Percentiles rank a stretch among this genome's conserved stretches.
These are phyloP conservation scores for Polyploca ridens DNA, from an alignment of 2,888 invertebrate genomes.

Conservation along the genomic window DNA sequence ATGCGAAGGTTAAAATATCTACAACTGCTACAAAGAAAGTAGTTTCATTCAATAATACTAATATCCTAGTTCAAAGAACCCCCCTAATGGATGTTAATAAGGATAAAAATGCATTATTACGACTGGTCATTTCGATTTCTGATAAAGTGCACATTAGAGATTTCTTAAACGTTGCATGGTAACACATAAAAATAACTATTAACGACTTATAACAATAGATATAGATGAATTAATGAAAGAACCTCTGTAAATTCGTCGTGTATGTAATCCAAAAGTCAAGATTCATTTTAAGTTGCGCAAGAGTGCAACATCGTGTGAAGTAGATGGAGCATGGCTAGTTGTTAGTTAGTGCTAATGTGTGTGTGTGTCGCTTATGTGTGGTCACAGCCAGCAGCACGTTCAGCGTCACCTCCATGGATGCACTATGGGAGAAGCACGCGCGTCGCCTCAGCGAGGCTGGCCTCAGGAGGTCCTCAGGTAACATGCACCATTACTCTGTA, in stretches of 20 bases:
- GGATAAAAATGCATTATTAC: neutral
- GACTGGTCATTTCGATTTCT: neutral
- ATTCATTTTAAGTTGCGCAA: constrained; percentile 14
- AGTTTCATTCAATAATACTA: neutral
- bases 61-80: neutral
- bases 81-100: neutral
- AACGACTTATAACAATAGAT: constrained; percentile 9
- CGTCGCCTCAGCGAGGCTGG: constrained; percentile 91
- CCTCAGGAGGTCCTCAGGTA: constrained; percentile 91
- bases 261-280: constrained; percentile 2
- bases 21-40: neutral
- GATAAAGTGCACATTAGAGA: neutral
- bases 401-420: constrained; percentile 88
- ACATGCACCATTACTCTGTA: constrained; percentile 41
- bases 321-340: constrained; percentile 38
- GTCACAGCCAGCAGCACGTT: constrained; percentile 83
- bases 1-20: neutral
- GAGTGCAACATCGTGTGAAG: constrained; percentile 30
- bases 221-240: neutral
- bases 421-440: constrained; percentile 89
- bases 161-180: neutral
- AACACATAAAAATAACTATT: neutral
- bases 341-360: constrained; percentile 75
- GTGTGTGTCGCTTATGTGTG: constrained; percentile 79
- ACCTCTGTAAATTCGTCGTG: neutral